Percentiles rank a stretch among this genome's conserved stretches.
Conservation (phyloP, 2,113 vertebrate genomes). For the Tamias sibiricus region DNA sequence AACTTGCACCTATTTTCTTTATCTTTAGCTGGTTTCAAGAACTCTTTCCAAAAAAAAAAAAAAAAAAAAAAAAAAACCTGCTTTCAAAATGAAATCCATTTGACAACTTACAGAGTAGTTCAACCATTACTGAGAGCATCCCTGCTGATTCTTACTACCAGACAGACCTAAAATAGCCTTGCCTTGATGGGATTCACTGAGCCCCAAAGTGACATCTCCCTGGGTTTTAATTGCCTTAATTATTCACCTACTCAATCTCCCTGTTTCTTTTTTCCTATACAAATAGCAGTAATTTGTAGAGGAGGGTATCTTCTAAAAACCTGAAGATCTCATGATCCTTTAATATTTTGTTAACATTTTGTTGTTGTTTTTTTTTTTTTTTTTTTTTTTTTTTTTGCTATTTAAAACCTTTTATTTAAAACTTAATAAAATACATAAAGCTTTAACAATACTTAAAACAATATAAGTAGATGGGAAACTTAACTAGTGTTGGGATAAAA, state of each 20-base stretch:
- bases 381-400: constrained; percentile 7
- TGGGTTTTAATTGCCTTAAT: constrained; percentile 68
- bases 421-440: neutral
- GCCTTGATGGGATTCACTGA: neutral
- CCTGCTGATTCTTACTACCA: constrained; percentile 64
- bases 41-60: neutral
- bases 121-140: neutral
- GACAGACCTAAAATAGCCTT: constrained; percentile 54
- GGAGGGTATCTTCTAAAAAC: constrained; percentile 50
- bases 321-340: neutral
- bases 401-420: constrained; percentile 34
- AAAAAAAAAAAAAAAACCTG: neutral
- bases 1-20: constrained; percentile 42
- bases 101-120: constrained; percentile 56
- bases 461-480: neutral
- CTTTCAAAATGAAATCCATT: constrained; percentile 65
- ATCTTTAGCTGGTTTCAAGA: constrained; percentile 9
- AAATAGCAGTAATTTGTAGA: constrained; percentile 32
- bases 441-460: neutral
- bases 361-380: neutral
- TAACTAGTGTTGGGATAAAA: neutral
- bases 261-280: neutral
- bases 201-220: constrained; percentile 62
- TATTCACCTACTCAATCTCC: constrained; percentile 43
- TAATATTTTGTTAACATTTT: constrained; percentile 37